A percentile compares a stretch with the other conserved stretches of the same genome.
These are phyloP conservation scores for Labeo rohita DNA, from an alignment of 2,113 vertebrate species.

Conservation along the genomic window DNA sequence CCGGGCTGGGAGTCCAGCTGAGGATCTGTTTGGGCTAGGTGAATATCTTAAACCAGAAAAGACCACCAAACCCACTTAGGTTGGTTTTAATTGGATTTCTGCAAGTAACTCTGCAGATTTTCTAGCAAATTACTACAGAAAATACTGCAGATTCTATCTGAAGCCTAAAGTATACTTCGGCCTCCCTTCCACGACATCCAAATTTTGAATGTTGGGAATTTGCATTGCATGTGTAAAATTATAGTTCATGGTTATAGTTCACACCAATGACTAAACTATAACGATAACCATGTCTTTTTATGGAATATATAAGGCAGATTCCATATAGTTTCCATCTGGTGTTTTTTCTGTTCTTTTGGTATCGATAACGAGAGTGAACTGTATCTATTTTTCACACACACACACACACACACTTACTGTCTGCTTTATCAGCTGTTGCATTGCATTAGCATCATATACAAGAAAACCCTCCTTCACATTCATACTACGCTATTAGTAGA, in stretches of 20 bases:
- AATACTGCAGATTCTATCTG: neutral
- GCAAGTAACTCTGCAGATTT: neutral
- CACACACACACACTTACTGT: neutral
- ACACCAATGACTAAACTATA: neutral
- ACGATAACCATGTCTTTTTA: neutral
- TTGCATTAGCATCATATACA: constrained; percentile 10
- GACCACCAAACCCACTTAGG: neutral
- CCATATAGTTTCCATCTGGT: neutral
- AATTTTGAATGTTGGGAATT: too few species aligned
- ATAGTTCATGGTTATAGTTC: neutral
- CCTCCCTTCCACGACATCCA: neutral
- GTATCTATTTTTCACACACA: neutral
- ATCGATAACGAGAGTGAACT: neutral
- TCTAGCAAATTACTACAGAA: neutral
- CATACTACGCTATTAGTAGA: neutral
- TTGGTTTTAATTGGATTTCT: neutral
- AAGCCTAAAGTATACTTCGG: neutral
- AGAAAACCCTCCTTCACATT: neutral
- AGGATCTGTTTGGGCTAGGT: too few species aligned
- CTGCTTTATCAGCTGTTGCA: constrained; percentile 8
- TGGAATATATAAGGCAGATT: neutral
- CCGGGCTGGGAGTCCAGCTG: neutral
- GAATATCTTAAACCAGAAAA: neutral
- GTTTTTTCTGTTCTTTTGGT: neutral
- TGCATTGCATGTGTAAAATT: neutral